phyloP scores from a whole-genome alignment of 1,140 invertebrate genomes.

The Stegodyphus dumicola region DNA sequence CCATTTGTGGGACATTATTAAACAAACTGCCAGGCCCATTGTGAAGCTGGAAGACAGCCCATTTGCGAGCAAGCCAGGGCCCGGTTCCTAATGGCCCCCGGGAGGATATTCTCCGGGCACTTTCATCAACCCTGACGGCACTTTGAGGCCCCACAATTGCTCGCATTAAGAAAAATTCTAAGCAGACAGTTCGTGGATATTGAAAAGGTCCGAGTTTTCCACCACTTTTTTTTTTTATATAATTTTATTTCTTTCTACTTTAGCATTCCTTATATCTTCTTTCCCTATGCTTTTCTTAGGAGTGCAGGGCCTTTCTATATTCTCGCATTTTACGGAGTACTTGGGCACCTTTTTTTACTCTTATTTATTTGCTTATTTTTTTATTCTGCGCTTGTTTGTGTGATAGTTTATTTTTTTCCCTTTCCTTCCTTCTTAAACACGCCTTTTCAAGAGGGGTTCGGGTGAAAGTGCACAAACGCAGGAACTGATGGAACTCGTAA shows the following conservation, averaged over 20 bases:
- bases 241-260: conserved; percentile 52
- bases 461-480: conserved; percentile 5
- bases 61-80: conserved; percentile 8
- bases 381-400: not conserved
- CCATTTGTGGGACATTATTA: conserved; percentile 54
- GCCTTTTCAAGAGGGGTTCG: not conserved
- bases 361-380: conserved; percentile 20
- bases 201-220: conserved; percentile 47
- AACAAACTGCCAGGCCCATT: conserved; percentile 53
- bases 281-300: conserved; percentile 23
- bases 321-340: conserved; percentile 33
- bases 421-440: not conserved
- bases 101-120: conserved; percentile 46
- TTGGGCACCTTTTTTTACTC: conserved; percentile 26
- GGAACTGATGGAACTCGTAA: too few species aligned
- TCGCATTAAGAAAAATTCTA: conserved; percentile 59
- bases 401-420: conserved; percentile 28
- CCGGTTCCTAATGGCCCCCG: conserved; percentile 40
- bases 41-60: conserved; percentile 29
- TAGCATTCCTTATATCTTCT: conserved; percentile 41
- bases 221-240: conserved; percentile 24
- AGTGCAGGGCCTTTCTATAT: conserved; percentile 28
- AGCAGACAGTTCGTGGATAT: conserved; percentile 49
- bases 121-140: conserved; percentile 51
- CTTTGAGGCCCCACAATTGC: conserved; percentile 45